Evolutionary conservation across 1,140 invertebrate genomes (phyloP), one percentile per base, ranked within the genome.

Genomic region (Drosophila littoralis): DNA sequence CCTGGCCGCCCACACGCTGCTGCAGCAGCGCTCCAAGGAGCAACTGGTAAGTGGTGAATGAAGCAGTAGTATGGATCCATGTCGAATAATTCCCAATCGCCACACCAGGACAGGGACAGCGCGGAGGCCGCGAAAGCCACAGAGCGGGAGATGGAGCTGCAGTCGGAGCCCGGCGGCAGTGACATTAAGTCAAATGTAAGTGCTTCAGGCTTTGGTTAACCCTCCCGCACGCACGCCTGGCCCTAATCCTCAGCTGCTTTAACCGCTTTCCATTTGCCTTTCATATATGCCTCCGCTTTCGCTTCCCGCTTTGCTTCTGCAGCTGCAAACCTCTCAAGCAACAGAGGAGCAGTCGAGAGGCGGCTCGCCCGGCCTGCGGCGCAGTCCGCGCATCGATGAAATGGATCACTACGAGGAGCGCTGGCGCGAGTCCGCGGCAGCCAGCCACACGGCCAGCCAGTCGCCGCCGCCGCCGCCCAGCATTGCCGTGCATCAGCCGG

Each of bases 371-470:
- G 61, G 88, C n/a, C 28, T 91, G 4, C 77, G 88, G 22, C 85
- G 91, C 64, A 92, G 91, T 77, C 91, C 91, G 9, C 91, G 89
- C 22, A 77, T 91, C 35, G 91, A 92, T 15, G 91, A 92, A 70
- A 92, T 92, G 65, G 65, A 88, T 43, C 85, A 91, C 51, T 92
- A 92, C 22, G 88, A 81, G 69, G 91, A 92, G 48, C 84, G 82
- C 7, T 92, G 88, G 85, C 67, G 74, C 1, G 77, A 80, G 42
- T 22, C 83, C 35, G 59, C 85, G 71, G 52, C 59, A 60, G 48
- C 67, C 12, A 3, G 32, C 32, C 50, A 52, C 7, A 6, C 33
- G 35, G 15, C 59, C 28, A 36, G 36, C 50, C 33, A 61, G 46
- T 22, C 76, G 1, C 77, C 88, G 40, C 15, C 77, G 1, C 90